phyloP scores from a whole-genome alignment of 2,113 vertebrate species.

The Oncorhynchus nerka region DNA sequence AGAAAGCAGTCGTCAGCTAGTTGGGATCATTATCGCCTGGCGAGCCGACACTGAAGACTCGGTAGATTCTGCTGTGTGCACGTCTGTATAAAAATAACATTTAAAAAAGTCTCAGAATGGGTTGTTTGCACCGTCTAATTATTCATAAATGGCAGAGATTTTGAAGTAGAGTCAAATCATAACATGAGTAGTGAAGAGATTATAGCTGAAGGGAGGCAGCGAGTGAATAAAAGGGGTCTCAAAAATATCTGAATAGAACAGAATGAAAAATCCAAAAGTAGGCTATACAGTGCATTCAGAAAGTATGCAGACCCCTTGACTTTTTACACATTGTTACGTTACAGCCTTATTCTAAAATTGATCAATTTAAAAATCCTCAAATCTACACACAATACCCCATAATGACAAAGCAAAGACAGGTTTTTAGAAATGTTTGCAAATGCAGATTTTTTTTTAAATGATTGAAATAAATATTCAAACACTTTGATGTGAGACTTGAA shows the following conservation, averaged over 20 bases:
- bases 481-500: too few relatives aligned
- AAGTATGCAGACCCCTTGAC: too few relatives aligned
- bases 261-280: too few relatives aligned
- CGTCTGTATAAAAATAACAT: constrained; percentile 21
- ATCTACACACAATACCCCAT: constrained; percentile 32
- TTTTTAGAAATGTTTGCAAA: too few relatives aligned
- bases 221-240: background rate
- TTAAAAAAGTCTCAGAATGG: constrained; percentile 27
- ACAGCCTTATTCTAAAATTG: too few relatives aligned
- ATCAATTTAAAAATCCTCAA: too few relatives aligned
- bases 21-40: constrained; percentile 41
- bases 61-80: constrained; percentile 28
- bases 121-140: constrained; percentile 48
- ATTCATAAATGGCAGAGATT: constrained; percentile 40
- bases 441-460: too few relatives aligned
- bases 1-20: constrained; percentile 41
- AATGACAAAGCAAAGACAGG: too few relatives aligned
- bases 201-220: background rate
- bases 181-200: background rate
- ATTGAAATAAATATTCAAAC: too few relatives aligned
- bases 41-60: constrained; percentile 42
- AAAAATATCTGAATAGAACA: too few relatives aligned
- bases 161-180: background rate
- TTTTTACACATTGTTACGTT: too few relatives aligned
- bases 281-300: too few relatives aligned